phyloP scores from a whole-genome alignment of 2,797 vertebrate species.

The Anolis apletophallus region DNA sequence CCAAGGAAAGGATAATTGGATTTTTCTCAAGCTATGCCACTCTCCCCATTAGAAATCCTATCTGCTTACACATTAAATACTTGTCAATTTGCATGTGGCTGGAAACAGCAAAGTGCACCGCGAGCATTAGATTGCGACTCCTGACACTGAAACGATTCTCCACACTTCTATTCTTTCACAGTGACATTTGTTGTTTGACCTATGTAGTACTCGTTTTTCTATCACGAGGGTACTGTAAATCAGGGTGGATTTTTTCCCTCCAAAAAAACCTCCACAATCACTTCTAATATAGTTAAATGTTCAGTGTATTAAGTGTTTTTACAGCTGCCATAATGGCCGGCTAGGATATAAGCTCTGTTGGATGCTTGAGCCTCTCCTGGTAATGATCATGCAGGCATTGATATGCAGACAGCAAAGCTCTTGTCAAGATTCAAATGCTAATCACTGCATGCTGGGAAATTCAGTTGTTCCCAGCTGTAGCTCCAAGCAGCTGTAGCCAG shows the following conservation, averaged over 20 bases:
- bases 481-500: constrained; percentile 47
- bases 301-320: constrained; percentile 59
- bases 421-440: constrained; percentile 80
- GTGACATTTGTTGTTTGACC: constrained; percentile 25
- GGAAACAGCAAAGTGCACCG: constrained; percentile 56
- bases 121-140: constrained; percentile 55
- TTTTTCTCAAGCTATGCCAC: constrained; percentile 69
- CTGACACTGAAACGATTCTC: constrained; percentile 54
- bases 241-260: not conserved
- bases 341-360: constrained; percentile 45
- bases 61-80: constrained; percentile 70
- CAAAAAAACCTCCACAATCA: constrained; percentile 15
- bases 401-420: constrained; percentile 74
- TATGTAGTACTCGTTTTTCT: constrained; percentile 10
- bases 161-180: constrained; percentile 37
- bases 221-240: constrained; percentile 34
- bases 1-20: constrained; percentile 68
- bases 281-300: constrained; percentile 38
- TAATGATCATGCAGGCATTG: constrained; percentile 71
- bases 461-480: constrained; percentile 68
- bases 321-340: constrained; percentile 55
- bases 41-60: constrained; percentile 67
- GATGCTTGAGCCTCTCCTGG: constrained; percentile 64
- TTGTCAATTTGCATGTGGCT: constrained; percentile 71
- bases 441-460: constrained; percentile 74